Conservation (phyloP, 1,140 invertebrate genomes). For the Drosophila ficusphila region DNA sequence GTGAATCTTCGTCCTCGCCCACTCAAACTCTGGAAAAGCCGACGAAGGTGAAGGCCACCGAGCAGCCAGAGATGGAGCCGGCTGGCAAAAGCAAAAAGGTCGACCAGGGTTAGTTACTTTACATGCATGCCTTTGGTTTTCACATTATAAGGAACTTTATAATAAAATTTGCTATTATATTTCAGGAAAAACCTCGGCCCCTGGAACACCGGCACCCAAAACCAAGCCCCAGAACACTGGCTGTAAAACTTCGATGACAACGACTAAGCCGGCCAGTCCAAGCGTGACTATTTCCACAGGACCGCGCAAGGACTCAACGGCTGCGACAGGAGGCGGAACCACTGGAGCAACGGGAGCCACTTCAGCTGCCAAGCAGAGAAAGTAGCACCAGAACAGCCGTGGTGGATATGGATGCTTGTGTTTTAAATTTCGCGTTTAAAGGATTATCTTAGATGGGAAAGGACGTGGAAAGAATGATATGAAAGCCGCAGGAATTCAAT, state of each 20-base stretch:
- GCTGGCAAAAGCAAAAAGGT: slow-evolving; percentile 40
- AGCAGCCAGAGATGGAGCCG: slow-evolving; percentile 37
- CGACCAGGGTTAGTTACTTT: slow-evolving; percentile 45
- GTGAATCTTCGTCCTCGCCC: slow-evolving; percentile 65
- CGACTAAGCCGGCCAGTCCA: slow-evolving; percentile 56
- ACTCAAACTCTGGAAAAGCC: slow-evolving; percentile 67
- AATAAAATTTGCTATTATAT: background rate
- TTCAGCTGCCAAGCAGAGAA: slow-evolving; percentile 60
- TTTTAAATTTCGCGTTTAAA: slow-evolving; percentile 70
- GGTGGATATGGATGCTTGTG: slow-evolving; percentile 60
- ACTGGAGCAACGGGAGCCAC: slow-evolving; percentile 11
- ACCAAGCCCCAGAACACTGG: slow-evolving; percentile 30
- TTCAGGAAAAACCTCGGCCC: slow-evolving; percentile 22
- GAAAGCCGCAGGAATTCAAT: slow-evolving; percentile 49
- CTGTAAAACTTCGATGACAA: slow-evolving; percentile 71
- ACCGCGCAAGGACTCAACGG: slow-evolving; percentile 44
- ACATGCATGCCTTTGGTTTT: too few species aligned
- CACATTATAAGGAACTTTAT: too few species aligned
- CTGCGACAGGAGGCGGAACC: slow-evolving; percentile 7
- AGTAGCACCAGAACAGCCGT: slow-evolving; percentile 61
- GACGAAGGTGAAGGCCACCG: slow-evolving; percentile 34
- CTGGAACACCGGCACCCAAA: slow-evolving; percentile 8
- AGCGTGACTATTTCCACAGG: slow-evolving; percentile 35
- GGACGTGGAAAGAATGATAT: background rate
- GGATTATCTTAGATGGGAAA: slow-evolving; percentile 14